Evolutionary conservation across 2,113 vertebrate species (phyloP).

Genomic region (Onychostoma macrolepis): DNA sequence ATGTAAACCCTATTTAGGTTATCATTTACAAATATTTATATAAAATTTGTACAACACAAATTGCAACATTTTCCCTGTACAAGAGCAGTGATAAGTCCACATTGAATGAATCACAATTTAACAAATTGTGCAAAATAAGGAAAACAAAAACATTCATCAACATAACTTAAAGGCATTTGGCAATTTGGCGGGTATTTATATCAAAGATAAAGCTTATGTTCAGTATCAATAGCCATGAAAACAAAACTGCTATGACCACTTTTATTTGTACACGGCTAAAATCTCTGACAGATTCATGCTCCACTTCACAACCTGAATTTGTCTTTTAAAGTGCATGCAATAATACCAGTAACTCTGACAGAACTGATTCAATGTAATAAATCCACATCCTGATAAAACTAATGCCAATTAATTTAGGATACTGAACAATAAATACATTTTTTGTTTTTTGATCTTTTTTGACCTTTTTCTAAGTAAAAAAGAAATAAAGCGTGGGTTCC

Average conservation of each 20-base stretch:
- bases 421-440: conserved; percentile 79
- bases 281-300: conserved; percentile 98
- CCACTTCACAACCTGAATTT: conserved; percentile 87
- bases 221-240: conserved; percentile 68
- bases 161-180: conserved; percentile 81
- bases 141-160: conserved; percentile 71
- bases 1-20: conserved; percentile 76
- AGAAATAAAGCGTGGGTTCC: conserved; percentile 81
- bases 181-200: conserved; percentile 76
- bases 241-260: conserved; percentile 87
- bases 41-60: conserved; percentile 82
- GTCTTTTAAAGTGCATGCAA: conserved; percentile 99
- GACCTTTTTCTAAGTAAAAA: conserved; percentile 89
- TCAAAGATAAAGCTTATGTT: conserved; percentile 77
- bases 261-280: conserved; percentile 99
- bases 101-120: conserved; percentile 77
- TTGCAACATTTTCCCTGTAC: conserved; percentile 80
- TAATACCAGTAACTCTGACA: conserved; percentile 90
- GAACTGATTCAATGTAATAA: conserved; percentile 88
- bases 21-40: conserved; percentile 83
- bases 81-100: conserved; percentile 78
- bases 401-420: conserved; percentile 79
- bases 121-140: conserved; percentile 64
- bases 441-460: conserved; percentile 65
- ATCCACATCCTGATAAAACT: conserved; percentile 89